Evolutionary conservation across 1,140 invertebrate genomes (phyloP), one percentile per base, ranked within the genome.

Genomic region (Drosophila eugracilis): DNA sequence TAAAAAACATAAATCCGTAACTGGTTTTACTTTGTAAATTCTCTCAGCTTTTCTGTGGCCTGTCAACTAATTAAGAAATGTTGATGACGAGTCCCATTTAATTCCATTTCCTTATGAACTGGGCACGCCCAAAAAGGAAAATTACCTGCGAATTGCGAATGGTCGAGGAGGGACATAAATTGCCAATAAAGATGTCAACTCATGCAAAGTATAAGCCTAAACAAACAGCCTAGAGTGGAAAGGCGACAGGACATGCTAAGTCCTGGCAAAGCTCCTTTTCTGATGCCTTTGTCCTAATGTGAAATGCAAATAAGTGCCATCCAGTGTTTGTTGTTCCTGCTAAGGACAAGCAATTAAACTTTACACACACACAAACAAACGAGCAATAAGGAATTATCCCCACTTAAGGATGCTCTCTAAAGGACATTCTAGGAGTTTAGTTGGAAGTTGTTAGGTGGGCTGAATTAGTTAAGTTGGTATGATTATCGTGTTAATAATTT

Each of bases 111-210:
- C 54, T 62, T 76, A 66, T 55, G 75, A 28, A 57, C 39, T 44
- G 54, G 32, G 66, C 24, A 63, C 80, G 53, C 54, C 49, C 41
- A 22, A 15, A 22, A 15, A 47, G 19, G 14, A 17, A 3, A 53
- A 76, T 85, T 75, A 85, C 52, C 59, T 85, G 78, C 19, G 32
- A 50, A 41, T 41, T 65, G 17, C 44, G 62, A 32, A 50, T 50
- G 49, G 41, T 44, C 28, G 30, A 10, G 37, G 30, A 37, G 15
- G 17, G 42, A 50, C 58, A 77, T 74, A 83, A 85, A 85, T 85
- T 77, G 78, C 60, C 81, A 76, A 85, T 86, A 86, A 85, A 85
- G 73, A 78, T 80, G 66, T 77, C 81, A 76, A 48, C 66, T 76
- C 81, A 80, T 86, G 80, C 60, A 57, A 41, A 66, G 62, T 30